Evolutionary conservation across 92 coral and sea anemone species (phyloP).

Genomic region (Phenganax subtilis): DNA sequence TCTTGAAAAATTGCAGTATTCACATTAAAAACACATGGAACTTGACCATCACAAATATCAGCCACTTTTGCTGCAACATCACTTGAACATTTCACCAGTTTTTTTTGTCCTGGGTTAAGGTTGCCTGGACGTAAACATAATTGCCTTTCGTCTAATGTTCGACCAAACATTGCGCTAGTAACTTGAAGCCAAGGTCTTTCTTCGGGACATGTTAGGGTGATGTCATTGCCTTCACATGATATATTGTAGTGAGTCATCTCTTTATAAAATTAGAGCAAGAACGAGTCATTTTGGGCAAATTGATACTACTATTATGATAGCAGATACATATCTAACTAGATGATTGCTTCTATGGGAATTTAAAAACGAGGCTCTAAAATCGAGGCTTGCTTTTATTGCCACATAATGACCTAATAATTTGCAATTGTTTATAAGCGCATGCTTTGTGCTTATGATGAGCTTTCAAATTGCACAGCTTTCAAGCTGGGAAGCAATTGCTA

Average conservation of each 20-base stretch:
- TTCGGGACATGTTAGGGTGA: not conserved
- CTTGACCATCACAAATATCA: conserved; percentile 3
- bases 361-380: too few relatives aligned
- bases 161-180: not conserved
- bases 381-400: not conserved
- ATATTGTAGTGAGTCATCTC: not conserved
- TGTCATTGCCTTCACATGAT: not conserved
- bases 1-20: not conserved
- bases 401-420: not conserved
- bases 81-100: not conserved
- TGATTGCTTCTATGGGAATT: too few relatives aligned
- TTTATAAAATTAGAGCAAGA: too few relatives aligned
- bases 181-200: not conserved
- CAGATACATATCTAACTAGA: too few relatives aligned
- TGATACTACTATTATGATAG: too few relatives aligned
- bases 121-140: not conserved
- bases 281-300: too few relatives aligned
- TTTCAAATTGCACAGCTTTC: not conserved
- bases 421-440: not conserved
- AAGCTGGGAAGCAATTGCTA: conserved; percentile 9
- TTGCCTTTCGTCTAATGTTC: not conserved
- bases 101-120: not conserved
- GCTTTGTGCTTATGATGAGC: not conserved
- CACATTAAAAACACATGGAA: conserved; percentile 16
- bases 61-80: conserved; percentile 4